phyloP scores from a whole-genome alignment of 2,113 vertebrate species.

The Fregetta grallaria region DNA sequence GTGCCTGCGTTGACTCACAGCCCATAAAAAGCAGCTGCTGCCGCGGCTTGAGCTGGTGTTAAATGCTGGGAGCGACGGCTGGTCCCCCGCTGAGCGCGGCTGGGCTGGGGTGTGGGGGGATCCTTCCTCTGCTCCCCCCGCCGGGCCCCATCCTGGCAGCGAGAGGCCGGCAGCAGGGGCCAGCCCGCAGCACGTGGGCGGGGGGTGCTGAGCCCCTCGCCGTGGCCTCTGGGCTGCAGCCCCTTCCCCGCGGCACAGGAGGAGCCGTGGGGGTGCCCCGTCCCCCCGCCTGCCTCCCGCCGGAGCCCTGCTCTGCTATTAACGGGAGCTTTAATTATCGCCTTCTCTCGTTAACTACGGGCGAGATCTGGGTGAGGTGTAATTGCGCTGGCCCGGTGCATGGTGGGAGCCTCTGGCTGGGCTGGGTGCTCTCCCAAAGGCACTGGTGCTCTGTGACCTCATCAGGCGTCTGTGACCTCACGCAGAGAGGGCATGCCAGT shows the following conservation, averaged over 20 bases:
- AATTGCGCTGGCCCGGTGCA: rapidly evolving
- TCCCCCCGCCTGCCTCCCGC: background rate
- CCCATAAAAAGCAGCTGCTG: background rate
- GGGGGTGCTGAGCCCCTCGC: background rate
- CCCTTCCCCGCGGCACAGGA: too few species aligned
- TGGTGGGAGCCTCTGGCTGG: background rate
- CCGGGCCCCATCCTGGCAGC: background rate
- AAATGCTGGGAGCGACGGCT: rapidly evolving
- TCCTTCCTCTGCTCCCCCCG: background rate
- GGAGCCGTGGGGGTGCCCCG: background rate
- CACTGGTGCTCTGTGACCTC: background rate
- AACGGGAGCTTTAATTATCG: background rate
- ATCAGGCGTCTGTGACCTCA: background rate
- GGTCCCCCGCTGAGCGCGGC: too few species aligned
- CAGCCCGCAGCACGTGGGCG: too few species aligned
- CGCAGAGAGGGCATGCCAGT: rapidly evolving
- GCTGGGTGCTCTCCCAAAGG: background rate
- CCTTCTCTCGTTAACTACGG: background rate
- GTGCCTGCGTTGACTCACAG: background rate
- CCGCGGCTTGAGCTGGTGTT: background rate
- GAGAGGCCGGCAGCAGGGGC: too few species aligned
- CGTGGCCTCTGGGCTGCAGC: background rate
- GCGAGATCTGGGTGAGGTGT: background rate
- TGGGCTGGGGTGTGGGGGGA: background rate
- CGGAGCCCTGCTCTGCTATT: rapidly evolving